Conservation (phyloP, 1,140 invertebrate species). For the Nasonia vitripennis region DNA sequence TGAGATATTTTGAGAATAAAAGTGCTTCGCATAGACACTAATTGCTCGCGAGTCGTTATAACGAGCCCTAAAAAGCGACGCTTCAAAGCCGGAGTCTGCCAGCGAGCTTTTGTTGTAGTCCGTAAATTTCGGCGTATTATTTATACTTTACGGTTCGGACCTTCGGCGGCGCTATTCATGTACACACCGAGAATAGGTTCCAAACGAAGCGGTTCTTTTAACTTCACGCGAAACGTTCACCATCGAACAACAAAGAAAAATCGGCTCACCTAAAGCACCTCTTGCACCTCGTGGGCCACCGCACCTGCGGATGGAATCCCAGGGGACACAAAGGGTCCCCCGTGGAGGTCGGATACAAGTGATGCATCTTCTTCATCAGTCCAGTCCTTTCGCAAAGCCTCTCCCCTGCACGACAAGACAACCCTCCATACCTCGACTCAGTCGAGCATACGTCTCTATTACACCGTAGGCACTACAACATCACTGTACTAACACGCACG, state of each 20-base stretch:
- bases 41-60: background rate
- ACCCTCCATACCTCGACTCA: background rate
- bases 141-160: background rate
- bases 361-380: slow-evolving; percentile 79
- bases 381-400: background rate
- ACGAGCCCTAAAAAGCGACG: background rate
- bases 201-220: background rate
- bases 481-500: background rate
- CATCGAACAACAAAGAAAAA: background rate
- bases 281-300: slow-evolving; percentile 94
- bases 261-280: slow-evolving; percentile 86
- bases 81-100: background rate
- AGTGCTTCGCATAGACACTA: too few relatives aligned
- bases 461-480: background rate
- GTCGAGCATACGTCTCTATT: background rate
- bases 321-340: slow-evolving; percentile 92
- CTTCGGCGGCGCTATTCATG: background rate
- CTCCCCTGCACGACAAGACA: background rate
- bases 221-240: too few relatives aligned
- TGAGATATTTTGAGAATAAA: too few relatives aligned
- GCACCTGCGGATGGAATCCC: slow-evolving; percentile 95
- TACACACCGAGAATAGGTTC: background rate
- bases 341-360: slow-evolving; percentile 86
- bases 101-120: too few relatives aligned
- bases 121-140: background rate